These are phyloP conservation scores for Sabatieria punctata DNA, from an alignment of 2,888 invertebrate genomes.

Conservation along the genomic window DNA sequence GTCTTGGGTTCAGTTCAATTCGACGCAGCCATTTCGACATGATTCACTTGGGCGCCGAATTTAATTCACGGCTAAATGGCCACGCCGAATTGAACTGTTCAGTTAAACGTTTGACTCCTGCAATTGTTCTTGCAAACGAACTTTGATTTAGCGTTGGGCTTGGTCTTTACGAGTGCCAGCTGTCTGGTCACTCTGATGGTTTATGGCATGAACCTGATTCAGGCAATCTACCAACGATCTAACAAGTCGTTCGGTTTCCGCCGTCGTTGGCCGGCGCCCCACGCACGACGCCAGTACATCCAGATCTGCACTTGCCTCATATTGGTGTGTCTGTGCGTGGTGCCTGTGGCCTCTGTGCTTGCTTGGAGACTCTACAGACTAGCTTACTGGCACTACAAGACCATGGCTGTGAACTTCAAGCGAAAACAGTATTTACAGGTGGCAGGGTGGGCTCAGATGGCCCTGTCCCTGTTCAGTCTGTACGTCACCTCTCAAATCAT, in stretches of 20 bases:
- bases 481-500: slow-evolving; percentile 4
- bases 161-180: no score
- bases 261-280: not conserved
- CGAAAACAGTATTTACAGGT: not conserved
- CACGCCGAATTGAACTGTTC: no score
- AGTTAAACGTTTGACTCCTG: no score
- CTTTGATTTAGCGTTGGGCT: no score
- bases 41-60: no score
- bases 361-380: not conserved
- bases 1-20: no score
- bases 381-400: not conserved
- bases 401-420: no score
- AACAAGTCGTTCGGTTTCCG: not conserved
- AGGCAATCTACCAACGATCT: no score
- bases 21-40: no score
- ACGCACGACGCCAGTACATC: not conserved
- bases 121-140: no score
- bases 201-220: not conserved
- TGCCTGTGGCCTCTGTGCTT: not conserved
- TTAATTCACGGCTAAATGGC: no score
- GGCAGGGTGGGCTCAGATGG: not conserved
- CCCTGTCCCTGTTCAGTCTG: not conserved
- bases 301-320: not conserved
- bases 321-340: not conserved
- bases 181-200: not conserved